phyloP scores from a whole-genome alignment of 2,113 vertebrate genomes.

The Nerophis lumbriciformis region DNA sequence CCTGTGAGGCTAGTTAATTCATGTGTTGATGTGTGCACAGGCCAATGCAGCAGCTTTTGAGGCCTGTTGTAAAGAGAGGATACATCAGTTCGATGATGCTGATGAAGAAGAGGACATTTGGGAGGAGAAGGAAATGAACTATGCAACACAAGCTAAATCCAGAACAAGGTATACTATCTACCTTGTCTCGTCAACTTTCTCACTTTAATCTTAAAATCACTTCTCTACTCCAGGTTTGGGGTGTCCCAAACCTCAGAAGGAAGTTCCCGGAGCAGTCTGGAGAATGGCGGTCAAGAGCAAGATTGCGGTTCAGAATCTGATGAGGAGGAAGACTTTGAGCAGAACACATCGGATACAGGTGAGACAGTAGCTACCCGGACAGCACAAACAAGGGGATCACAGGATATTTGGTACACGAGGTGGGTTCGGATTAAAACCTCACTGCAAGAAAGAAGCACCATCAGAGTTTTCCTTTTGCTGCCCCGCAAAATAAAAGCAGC shows the following conservation, averaged over 20 bases:
- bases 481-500: too few relatives aligned
- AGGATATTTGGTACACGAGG: background rate
- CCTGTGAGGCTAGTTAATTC: background rate
- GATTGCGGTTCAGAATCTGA: constrained; percentile 67
- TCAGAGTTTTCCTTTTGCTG: too few relatives aligned
- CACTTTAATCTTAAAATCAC: too few relatives aligned
- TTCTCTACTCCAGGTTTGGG: constrained; percentile 75
- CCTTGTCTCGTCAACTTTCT: background rate
- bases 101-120: constrained; percentile 95
- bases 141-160: constrained; percentile 81
- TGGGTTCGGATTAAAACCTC: background rate
- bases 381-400: constrained; percentile 7
- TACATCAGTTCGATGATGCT: constrained; percentile 89
- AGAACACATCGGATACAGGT: constrained; percentile 44
- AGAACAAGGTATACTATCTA: constrained; percentile 78
- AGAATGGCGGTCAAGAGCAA: constrained; percentile 71
- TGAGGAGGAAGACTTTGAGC: constrained; percentile 56
- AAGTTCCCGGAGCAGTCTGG: constrained; percentile 73
- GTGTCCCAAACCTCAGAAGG: constrained; percentile 75
- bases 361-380: constrained; percentile 28
- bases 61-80: constrained; percentile 89
- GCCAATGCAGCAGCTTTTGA: constrained; percentile 89
- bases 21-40: constrained; percentile 52
- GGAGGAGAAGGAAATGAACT: constrained; percentile 89
- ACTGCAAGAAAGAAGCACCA: too few relatives aligned